phyloP scores from a whole-genome alignment of 2,888 invertebrate genomes.

The Trachelus troglodyta region DNA sequence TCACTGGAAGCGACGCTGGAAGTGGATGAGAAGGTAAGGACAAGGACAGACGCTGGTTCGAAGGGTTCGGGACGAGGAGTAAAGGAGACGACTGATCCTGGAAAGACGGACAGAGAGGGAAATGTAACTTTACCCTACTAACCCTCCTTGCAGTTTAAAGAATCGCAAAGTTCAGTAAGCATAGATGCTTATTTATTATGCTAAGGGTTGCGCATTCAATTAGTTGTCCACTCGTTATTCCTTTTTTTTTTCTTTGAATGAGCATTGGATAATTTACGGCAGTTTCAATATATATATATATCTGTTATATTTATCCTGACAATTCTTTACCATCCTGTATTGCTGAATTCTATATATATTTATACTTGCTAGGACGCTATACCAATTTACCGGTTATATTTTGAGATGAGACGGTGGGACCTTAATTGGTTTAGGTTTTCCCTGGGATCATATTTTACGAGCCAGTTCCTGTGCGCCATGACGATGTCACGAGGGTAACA shows the following conservation, averaged over 20 bases:
- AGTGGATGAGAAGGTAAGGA: neutral
- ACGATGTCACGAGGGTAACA: conserved; percentile 28
- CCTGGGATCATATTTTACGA: conserved; percentile 35
- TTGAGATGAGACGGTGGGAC: conserved; percentile 4
- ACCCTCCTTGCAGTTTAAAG: neutral
- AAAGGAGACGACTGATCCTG: neutral
- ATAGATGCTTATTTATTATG: neutral
- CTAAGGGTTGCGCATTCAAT: neutral
- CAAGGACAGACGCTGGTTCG: neutral
- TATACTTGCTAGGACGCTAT: neutral
- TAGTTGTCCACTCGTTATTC: neutral
- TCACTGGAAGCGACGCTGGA: neutral
- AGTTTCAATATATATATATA: too few species aligned
- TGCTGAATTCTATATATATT: too few species aligned
- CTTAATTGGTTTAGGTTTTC: conserved; percentile 40
- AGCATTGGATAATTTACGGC: too few species aligned
- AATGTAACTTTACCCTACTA: neutral
- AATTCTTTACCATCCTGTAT: too few species aligned
- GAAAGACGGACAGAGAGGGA: neutral
- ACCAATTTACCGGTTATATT: conserved; percentile 24
- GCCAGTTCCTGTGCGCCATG: conserved; percentile 14
- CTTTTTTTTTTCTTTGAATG: too few species aligned
- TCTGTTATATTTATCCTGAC: too few species aligned
- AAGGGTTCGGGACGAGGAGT: neutral
- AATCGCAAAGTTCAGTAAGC: neutral